Percentiles rank a stretch among this genome's conserved stretches.
Evolutionary conservation across 2,113 vertebrate species (phyloP).

Genomic region (Telmatochromis bifrenatus): DNA sequence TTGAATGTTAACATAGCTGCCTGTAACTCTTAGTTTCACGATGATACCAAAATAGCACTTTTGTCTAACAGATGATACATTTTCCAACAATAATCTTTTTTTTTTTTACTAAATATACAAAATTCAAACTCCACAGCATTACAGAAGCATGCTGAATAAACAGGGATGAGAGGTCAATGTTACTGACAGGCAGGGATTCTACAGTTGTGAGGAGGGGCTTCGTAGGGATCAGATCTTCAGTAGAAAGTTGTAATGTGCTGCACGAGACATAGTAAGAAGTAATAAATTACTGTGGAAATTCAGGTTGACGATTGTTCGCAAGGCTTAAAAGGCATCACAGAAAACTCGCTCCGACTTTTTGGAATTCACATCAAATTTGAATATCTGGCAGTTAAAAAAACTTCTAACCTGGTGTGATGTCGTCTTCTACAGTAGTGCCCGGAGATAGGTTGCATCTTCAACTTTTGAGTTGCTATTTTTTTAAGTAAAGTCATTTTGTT

Average conservation of each 20-base stretch:
- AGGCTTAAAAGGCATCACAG: background rate
- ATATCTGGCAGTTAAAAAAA: background rate
- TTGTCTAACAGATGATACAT: background rate
- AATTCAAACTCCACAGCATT: too few species aligned
- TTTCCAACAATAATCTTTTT: background rate
- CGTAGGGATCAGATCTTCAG: background rate
- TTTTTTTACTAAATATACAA: background rate
- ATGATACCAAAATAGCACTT: background rate
- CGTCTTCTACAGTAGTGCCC: too few species aligned
- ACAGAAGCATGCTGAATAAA: accelerated
- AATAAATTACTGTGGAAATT: background rate
- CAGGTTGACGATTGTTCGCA: background rate
- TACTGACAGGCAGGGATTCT: background rate
- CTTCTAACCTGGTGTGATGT: background rate
- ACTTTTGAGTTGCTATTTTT: background rate
- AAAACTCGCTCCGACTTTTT: accelerated
- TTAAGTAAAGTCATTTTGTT: background rate
- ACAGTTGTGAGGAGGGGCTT: background rate
- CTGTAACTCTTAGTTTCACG: background rate
- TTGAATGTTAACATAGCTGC: background rate
- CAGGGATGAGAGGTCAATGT: background rate
- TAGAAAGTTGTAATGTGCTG: background rate
- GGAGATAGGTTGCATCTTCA: background rate
- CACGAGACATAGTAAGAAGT: accelerated
- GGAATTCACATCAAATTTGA: background rate